Conservation (phyloP, 2,113 vertebrate genomes). For the Felis chaus region DNA sequence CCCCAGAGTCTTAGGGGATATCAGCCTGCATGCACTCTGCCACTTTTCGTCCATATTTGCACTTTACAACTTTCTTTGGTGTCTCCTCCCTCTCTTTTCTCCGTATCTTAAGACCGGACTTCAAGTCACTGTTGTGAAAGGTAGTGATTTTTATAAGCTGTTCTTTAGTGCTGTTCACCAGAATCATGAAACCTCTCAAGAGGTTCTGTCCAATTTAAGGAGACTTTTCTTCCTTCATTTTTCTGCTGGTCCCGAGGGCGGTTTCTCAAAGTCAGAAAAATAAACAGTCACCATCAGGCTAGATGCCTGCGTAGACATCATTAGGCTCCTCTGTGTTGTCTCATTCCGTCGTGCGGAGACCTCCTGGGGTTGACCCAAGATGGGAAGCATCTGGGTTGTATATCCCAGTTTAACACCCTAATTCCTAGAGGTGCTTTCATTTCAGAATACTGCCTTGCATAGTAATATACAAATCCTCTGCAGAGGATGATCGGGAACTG, state of each 20-base stretch:
- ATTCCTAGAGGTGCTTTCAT: background rate
- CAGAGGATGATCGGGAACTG: background rate
- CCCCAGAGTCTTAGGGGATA: background rate
- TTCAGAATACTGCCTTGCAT: background rate
- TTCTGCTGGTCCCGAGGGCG: background rate
- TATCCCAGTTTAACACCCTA: background rate
- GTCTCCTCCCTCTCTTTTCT: background rate
- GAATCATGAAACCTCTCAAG: background rate
- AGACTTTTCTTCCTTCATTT: constrained; percentile 30
- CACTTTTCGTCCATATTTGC: background rate
- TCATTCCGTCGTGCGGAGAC: background rate
- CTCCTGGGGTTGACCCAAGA: background rate
- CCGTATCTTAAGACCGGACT: background rate
- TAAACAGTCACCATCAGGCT: constrained; percentile 4
- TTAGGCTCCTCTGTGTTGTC: background rate
- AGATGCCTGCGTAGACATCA: background rate
- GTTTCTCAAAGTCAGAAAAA: constrained; percentile 51
- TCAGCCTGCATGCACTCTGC: background rate
- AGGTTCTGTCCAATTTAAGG: background rate
- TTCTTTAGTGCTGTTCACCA: background rate
- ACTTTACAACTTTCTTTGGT: background rate
- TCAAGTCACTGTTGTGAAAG: background rate
- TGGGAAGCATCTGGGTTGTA: background rate
- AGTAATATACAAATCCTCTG: background rate
- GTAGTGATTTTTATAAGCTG: background rate